Percentiles rank a stretch among this genome's conserved stretches.
phyloP scores from a whole-genome alignment of 2,888 invertebrate genomes.

The Axea sp. region DNA sequence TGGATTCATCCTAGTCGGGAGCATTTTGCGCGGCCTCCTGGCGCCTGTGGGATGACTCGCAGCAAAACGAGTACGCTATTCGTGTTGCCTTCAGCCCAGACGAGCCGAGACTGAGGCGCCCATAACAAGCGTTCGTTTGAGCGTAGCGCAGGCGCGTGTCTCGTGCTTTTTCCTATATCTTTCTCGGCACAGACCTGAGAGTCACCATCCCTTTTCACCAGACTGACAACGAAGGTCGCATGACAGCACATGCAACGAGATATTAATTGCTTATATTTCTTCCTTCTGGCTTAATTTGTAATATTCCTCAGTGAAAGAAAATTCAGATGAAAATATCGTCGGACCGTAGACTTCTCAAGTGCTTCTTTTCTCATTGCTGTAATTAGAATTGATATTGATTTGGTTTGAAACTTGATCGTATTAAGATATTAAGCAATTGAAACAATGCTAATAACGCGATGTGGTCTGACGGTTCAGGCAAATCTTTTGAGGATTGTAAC shows the following conservation, averaged over 20 bases:
- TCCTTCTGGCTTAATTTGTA: background rate
- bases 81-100: slow-evolving; percentile 76
- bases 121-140: slow-evolving; percentile 70
- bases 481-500: background rate
- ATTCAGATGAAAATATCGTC: background rate
- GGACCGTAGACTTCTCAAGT: no score
- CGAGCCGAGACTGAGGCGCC: slow-evolving; percentile 76
- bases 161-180: slow-evolving; percentile 48
- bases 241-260: slow-evolving; percentile 57
- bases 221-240: slow-evolving; percentile 11
- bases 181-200: slow-evolving; percentile 52
- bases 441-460: background rate
- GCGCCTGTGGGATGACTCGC: slow-evolving; percentile 48
- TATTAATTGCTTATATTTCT: slow-evolving; percentile 64
- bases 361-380: background rate
- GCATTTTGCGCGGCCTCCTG: slow-evolving; percentile 1
- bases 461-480: no score
- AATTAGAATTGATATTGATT: slow-evolving; percentile 12
- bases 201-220: slow-evolving; percentile 39
- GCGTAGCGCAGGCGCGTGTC: slow-evolving; percentile 67
- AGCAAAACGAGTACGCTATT: slow-evolving; percentile 50
- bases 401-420: background rate
- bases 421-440: background rate
- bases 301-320: background rate
- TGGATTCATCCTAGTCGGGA: background rate